Evolutionary conservation across 2,888 invertebrate genomes (phyloP).

Genomic region (Platynereis dumerilii): DNA sequence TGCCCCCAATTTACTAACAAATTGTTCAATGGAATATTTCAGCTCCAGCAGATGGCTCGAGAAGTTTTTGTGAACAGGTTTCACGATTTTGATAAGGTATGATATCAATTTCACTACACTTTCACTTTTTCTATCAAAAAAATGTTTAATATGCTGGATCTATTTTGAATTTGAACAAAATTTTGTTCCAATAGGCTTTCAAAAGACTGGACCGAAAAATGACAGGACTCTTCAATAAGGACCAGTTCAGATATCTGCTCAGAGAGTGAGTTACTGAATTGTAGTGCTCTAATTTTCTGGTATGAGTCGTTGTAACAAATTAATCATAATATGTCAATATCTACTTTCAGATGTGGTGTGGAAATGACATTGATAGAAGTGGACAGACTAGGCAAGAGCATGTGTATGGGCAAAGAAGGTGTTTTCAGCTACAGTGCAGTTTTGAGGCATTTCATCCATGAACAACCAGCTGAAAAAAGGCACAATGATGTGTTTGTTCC

Average conservation of each 20-base stretch:
- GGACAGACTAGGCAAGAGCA: conserved; percentile 44
- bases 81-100: conserved; percentile 49
- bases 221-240: conserved; percentile 22
- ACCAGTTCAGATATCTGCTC: conserved; percentile 21
- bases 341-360: conserved; percentile 42
- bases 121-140: too few species aligned
- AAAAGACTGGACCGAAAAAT: conserved; percentile 26
- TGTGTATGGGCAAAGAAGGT: conserved; percentile 44
- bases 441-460: conserved; percentile 13
- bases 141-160: too few species aligned
- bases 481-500: too few species aligned
- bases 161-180: too few species aligned
- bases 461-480: too few species aligned
- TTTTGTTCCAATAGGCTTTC: conserved; percentile 16
- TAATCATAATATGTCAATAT: too few species aligned
- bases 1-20: too few species aligned
- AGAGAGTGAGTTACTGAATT: conserved; percentile 17
- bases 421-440: conserved; percentile 46
- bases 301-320: not conserved
- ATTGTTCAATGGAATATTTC: too few species aligned
- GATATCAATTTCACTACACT: too few species aligned
- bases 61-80: conserved; percentile 44
- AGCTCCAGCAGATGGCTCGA: too few species aligned
- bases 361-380: conserved; percentile 41
- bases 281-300: not conserved